Conservation (phyloP, 1,140 invertebrate species). For the Trissolcus basalis region DNA sequence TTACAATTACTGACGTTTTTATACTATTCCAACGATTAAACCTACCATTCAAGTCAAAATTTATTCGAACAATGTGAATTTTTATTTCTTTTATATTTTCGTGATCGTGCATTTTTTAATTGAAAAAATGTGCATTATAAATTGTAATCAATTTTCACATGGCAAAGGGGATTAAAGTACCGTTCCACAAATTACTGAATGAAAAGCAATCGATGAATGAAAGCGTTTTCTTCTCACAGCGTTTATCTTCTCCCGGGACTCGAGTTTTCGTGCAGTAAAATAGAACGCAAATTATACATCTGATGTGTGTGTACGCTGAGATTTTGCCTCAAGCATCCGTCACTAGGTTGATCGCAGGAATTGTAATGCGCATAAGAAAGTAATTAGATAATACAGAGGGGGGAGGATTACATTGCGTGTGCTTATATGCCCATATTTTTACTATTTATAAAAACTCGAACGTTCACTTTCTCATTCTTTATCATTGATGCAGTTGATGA, state of each 20-base stretch:
- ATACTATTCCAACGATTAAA: no score
- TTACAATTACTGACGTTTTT: no score
- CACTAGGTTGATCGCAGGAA: constrained; percentile 34
- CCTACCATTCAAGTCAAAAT: no score
- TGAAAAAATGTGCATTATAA: no score
- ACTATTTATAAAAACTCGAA: constrained; percentile 37
- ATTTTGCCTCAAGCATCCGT: constrained; percentile 36
- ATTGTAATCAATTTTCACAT: no score
- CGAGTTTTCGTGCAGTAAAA: constrained; percentile 14
- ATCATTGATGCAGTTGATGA: constrained; percentile 43
- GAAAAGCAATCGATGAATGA: constrained; percentile 11
- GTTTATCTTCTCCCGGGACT: constrained; percentile 14
- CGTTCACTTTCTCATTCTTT: constrained; percentile 46
- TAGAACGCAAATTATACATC: constrained; percentile 29
- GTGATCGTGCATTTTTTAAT: no score
- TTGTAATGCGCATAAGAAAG: constrained; percentile 50
- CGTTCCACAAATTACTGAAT: constrained; percentile 20
- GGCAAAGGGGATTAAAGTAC: not conserved
- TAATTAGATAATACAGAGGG: constrained; percentile 54
- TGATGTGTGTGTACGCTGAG: constrained; percentile 21
- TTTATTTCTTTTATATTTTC: no score
- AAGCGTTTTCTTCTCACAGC: constrained; percentile 16
- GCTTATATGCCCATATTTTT: constrained; percentile 54
- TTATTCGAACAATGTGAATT: no score
- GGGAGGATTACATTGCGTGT: constrained; percentile 38